Evolutionary conservation across 2,113 vertebrate genomes (phyloP).

Genomic region (Camelus bactrianus): DNA sequence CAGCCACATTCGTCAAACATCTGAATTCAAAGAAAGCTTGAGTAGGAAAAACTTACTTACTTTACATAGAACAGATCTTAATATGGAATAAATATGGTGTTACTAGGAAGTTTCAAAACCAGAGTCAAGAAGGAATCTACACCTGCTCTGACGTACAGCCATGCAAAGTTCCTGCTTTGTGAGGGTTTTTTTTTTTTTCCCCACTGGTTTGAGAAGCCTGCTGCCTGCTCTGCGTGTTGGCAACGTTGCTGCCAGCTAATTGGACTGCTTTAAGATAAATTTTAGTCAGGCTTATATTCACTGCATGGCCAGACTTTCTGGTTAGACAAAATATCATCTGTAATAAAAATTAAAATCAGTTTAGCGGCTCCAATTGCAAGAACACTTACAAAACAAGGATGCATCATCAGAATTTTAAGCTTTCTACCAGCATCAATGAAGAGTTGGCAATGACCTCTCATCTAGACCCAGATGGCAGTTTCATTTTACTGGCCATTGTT

Average conservation of each 20-base stretch:
- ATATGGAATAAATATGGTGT: conserved; percentile 16
- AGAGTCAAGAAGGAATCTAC: conserved; percentile 56
- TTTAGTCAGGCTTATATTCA: conserved; percentile 67
- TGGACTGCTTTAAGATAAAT: conserved; percentile 68
- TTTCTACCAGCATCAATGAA: conserved; percentile 82
- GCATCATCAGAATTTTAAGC: conserved; percentile 84
- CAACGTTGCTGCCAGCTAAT: conserved; percentile 50
- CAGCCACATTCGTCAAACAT: conserved; percentile 45
- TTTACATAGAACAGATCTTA: conserved; percentile 58
- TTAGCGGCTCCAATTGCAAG: conserved; percentile 82
- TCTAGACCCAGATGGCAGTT: conserved; percentile 88
- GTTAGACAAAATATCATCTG: conserved; percentile 77
- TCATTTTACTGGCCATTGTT: conserved; percentile 86
- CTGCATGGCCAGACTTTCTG: conserved; percentile 81
- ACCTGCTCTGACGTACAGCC: conserved; percentile 18
- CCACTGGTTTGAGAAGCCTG: conserved; percentile 55
- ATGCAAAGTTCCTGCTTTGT: conserved; percentile 58
- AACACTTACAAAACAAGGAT: conserved; percentile 83
- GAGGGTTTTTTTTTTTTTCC: background rate
- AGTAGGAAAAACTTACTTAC: conserved; percentile 71
- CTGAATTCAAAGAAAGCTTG: conserved; percentile 75
- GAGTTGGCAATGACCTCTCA: conserved; percentile 86
- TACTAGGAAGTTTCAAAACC: conserved; percentile 62
- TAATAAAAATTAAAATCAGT: conserved; percentile 88
- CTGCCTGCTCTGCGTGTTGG: conserved; percentile 65